Evolutionary conservation across 2,888 invertebrate species (phyloP).

Genomic region (Dusona sp.): DNA sequence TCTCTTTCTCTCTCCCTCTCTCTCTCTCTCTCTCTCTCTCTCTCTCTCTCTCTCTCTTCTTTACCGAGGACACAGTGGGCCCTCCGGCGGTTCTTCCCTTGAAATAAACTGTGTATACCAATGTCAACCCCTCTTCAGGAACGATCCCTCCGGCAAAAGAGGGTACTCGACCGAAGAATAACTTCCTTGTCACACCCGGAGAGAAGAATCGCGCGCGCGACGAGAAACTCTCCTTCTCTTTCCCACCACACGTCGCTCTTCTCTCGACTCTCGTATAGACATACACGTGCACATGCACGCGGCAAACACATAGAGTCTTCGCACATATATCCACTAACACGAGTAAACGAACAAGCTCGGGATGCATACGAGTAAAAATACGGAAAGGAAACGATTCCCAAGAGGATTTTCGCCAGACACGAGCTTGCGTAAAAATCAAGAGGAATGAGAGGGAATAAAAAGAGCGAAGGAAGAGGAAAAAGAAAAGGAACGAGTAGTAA

Average conservation of each 20-base stretch:
- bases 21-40: not conserved
- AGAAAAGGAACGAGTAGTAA: conserved; percentile 10
- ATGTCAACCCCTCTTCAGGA: conserved; percentile 39
- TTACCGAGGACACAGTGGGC: conserved; percentile 16
- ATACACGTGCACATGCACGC: not conserved
- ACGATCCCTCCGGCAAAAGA: conserved; percentile 61
- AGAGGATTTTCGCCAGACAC: conserved; percentile 52
- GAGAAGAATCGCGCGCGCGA: conserved; percentile 19
- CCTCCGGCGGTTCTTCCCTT: conserved; percentile 30
- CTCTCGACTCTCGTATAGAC: not conserved
- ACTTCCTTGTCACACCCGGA: conserved; percentile 62
- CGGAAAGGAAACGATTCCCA: conserved; percentile 49
- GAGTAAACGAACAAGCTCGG: not conserved
- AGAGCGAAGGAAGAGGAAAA: conserved; percentile 7
- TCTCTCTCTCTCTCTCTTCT: not conserved
- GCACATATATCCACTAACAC: not conserved
- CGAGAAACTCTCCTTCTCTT: conserved; percentile 43
- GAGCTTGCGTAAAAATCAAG: conserved; percentile 62
- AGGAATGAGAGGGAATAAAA: conserved; percentile 38
- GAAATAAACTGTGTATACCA: conserved; percentile 42
- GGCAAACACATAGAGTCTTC: not conserved
- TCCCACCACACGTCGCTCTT: conserved; percentile 43
- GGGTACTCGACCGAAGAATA: conserved; percentile 66
- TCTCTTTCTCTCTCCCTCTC: not conserved
- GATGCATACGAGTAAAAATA: conserved; percentile 4